Evolutionary conservation across 2,888 invertebrate species (phyloP), one percentile per base, ranked within the genome.

Genomic region (Leptodirus hochenwartii): DNA sequence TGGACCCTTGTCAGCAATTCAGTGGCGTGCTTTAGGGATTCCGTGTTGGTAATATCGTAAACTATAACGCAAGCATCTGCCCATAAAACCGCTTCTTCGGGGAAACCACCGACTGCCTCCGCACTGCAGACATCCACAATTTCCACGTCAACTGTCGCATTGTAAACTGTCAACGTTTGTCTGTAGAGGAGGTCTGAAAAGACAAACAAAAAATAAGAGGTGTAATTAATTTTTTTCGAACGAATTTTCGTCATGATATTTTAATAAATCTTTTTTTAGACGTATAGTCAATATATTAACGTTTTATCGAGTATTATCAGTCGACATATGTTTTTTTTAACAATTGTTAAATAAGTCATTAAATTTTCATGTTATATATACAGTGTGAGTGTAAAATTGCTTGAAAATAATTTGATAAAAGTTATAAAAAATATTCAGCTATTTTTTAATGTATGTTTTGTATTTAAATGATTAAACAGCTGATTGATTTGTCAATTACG

Each of bases 71-170:
- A 77, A 1, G 76, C 79, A 48, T 80, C 79, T 2, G 78, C 77
- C 77, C 79, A 77, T 49, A 74, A 69, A 32, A 79, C 69, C 57
- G 64, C 64, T 40, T 64, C 62, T 42, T 56, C 54, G 4, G 61
- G 63, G 40, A 63, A 61, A 32, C 54, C 49, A 14, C 54, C 44
- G 38, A 69, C 71, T 41, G 70, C 67, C 38, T 70, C 70, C 40
- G 76, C 77, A 37, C 74, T 74, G 41, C 76, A 78, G 30, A 79
- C 75, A 54, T 80, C 80, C 36, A 79, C 73, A 37, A 80, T 77
- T 58, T 80, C 79, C 36, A 80, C 66, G 50, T 79, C 77, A 37
- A 78, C 59, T 12, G 25, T 9, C 14, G 71, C 65, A 42, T 73
- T 74, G 50, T 76, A 76, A 41, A 76, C 66, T 16, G 69, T 69